Base-by-base conservation (phyloP, 2,113 vertebrate species). In the Aleadryas rufinucha region DNA sequence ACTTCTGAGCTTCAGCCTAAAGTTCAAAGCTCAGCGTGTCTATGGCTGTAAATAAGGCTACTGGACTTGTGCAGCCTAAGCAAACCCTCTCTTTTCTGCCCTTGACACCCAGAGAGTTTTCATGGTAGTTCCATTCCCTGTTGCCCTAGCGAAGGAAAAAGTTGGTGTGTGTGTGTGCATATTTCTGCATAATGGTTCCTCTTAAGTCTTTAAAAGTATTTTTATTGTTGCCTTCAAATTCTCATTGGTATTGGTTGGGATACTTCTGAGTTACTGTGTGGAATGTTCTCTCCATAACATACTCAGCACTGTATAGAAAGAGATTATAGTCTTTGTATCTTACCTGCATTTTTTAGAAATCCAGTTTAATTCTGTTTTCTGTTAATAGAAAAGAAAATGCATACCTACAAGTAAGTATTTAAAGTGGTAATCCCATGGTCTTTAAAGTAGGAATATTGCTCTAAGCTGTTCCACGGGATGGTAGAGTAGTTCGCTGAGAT, bases 191-290 rank as follows among this genome's bases (percentile, higher is more conserved):
- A 54, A 47, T 21, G 1, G 0, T 13, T 81, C 41, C 37, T 83
- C 19, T 31, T 22, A 15, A 45, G 24, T 35, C 28, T 64, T 56
- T 14, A 27, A 47, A 33, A 56, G 8, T 0, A 0, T 54, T 39
- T 64, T 69, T 47, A 37, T 59, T 53, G 27, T 33, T 66, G 8
- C 30, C 30, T 3, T 66, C 75, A 33, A 13, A 30, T 70, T 76
- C 30, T 57, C n/a, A 20, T 72, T 11, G 7, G 10, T 59, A 7
- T 70, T 68, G 79, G 21, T 70, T 77, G 44, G 63, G 54, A 18
- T 50, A 5, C 33, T 70, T 80, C 5, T 41, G 39, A 63, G n/a
- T 30, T 70, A 16, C 1, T 39, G 16, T 37, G 26, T 53, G 39
- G 12, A 79, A 28, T 23, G 16, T 49, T 78, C 27, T 86, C 10